Evolutionary conservation across 1,140 invertebrate genomes (phyloP), one percentile per base, ranked within the genome.

Genomic region (Drosophila murphyi): DNA sequence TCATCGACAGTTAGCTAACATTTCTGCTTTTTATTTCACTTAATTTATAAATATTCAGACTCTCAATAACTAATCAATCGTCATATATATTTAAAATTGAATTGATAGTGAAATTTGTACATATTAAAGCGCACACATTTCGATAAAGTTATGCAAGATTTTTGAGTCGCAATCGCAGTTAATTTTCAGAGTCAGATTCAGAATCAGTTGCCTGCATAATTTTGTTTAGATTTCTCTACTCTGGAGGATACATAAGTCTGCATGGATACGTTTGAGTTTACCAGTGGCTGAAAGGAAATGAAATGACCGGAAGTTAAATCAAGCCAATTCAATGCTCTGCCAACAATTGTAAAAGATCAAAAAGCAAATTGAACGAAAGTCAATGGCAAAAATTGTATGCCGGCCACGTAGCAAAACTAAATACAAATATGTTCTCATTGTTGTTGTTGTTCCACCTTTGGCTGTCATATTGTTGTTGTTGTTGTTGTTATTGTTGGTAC

Each of bases 261-360:
- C n/a, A 10, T 43, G 39, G n/a, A n/a, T 43, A 20, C 20, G 20
- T 20, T 20, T 20, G 12, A 6, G 31, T 72, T 72, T 64, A 35
- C 35, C 41, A 52, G 54, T 54, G 47, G 57, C 52, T 20, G 8
- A 72, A 48, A 83, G 80, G 83, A 87, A 87, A 87, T 87, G 83
- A 88, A 87, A 87, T 87, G 83, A 80, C 83, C 83, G 83, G 83
- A 87, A 87, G 83, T 68, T 75, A 88, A 87, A 87, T 87, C 80
- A 87, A 87, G 82, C 63, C 80, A 88, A 81, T 83, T 82, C 69
- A 65, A 82, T 72, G 68, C 32, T 7, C 29, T 43, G 37, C 6
- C 28, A 7, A 73, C 72, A 80, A 76, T 54, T 72, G 52, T 51
- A 34, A 64, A 69, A 60, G 65, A 59, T 43, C 51, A 51, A 64